Evolutionary conservation across 2,797 vertebrate genomes (phyloP).

Genomic region (Thunnus albacares): DNA sequence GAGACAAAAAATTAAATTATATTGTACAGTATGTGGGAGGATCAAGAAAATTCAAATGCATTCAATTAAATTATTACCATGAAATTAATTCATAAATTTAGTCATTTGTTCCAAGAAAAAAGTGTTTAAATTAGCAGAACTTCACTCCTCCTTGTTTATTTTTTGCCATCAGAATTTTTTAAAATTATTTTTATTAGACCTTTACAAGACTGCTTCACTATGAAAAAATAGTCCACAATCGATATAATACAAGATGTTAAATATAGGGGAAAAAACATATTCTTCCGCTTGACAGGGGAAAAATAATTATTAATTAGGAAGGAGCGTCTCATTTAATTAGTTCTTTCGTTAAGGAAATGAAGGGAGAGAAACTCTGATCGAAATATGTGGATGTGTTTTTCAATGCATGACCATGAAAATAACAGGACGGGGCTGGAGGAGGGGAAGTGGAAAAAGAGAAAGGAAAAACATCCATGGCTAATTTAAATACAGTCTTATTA

Average conservation of each 20-base stretch:
- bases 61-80: not conserved
- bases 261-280: constrained; percentile 49
- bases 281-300: constrained; percentile 81
- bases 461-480: constrained; percentile 81
- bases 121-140: not conserved
- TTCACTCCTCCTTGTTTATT: not conserved
- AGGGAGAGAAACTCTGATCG: constrained; percentile 53
- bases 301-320: constrained; percentile 87
- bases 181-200: not conserved
- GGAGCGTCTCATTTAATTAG: constrained; percentile 81
- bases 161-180: not conserved
- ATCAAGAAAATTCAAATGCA: not conserved
- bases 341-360: constrained; percentile 70
- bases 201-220: not conserved
- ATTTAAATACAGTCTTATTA: constrained; percentile 99
- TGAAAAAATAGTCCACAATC: constrained; percentile 6
- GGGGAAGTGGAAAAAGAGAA: constrained; percentile 47
- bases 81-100: not conserved
- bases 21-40: not conserved
- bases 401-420: constrained; percentile 72
- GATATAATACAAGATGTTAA: constrained; percentile 50
- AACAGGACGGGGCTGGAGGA: constrained; percentile 62
- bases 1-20: not conserved
- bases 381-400: constrained; percentile 71
- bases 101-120: not conserved